These are phyloP conservation scores for Xylocopa sonorina DNA, from an alignment of 1,140 invertebrate genomes.

Conservation along the genomic window DNA sequence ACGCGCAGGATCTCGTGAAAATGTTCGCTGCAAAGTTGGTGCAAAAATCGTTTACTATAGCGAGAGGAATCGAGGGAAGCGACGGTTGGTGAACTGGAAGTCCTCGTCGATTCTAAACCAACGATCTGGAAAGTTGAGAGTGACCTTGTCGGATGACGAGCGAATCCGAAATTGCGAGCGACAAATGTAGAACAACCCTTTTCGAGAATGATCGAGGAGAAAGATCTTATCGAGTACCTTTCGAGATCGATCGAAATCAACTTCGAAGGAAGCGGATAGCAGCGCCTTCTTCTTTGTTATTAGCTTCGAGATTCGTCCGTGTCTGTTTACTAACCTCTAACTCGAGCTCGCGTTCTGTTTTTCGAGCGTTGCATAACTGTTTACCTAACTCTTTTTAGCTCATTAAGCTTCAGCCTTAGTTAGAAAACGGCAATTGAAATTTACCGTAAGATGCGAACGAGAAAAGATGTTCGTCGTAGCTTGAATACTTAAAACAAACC, in stretches of 20 bases:
- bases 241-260: background rate
- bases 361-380: too few relatives aligned
- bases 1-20: background rate
- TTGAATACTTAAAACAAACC: too few relatives aligned
- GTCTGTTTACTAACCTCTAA: background rate
- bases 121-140: background rate
- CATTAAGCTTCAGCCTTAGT: too few relatives aligned
- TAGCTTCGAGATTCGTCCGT: too few relatives aligned
- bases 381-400: fast-evolving
- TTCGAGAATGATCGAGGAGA: conserved; percentile 14
- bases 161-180: background rate
- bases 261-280: background rate
- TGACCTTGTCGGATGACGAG: background rate
- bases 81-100: background rate
- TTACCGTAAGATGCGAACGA: background rate
- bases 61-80: background rate
- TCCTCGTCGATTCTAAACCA: background rate
- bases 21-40: background rate
- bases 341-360: too few relatives aligned
- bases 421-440: background rate
- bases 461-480: too few relatives aligned
- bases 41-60: background rate
- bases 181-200: background rate
- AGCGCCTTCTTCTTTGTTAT: too few relatives aligned
- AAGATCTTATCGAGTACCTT: conserved; percentile 12